phyloP scores from a whole-genome alignment of 1,140 invertebrate species.

The Rhizoglyphus robini region DNA sequence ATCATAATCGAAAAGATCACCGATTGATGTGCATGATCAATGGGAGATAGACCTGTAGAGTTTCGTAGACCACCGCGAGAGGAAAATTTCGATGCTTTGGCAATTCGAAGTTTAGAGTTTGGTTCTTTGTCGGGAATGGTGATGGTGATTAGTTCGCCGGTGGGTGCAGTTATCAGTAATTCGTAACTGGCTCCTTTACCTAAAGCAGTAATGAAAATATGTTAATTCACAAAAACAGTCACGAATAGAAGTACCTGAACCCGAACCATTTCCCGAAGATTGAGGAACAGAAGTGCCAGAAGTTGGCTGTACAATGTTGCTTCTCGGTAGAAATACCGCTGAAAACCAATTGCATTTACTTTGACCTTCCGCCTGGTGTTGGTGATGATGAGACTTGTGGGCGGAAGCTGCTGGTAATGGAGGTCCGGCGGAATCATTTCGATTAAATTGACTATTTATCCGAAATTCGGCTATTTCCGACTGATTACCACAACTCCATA shows the following conservation, averaged over 20 bases:
- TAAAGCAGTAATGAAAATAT: too few species aligned
- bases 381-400: background rate
- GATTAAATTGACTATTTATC: background rate
- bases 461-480: conserved; percentile 7
- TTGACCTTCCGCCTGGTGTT: background rate
- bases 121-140: background rate
- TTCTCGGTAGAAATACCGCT: background rate
- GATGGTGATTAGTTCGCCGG: background rate
- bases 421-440: too few species aligned
- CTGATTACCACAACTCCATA: background rate
- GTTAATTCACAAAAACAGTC: too few species aligned
- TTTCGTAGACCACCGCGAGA: too few species aligned
- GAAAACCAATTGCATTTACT: conserved; percentile 12
- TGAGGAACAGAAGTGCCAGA: background rate
- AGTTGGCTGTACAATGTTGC: background rate
- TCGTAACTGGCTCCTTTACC: conserved; percentile 2
- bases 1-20: background rate
- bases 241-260: background rate
- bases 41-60: background rate
- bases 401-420: background rate
- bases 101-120: conserved; percentile 3
- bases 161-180: background rate
- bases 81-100: background rate
- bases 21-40: background rate
- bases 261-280: too few species aligned